Percentiles rank a stretch among this genome's conserved stretches.
These are phyloP conservation scores for Spialia ferax DNA, from an alignment of 2,888 invertebrate genomes.

Conservation along the genomic window DNA sequence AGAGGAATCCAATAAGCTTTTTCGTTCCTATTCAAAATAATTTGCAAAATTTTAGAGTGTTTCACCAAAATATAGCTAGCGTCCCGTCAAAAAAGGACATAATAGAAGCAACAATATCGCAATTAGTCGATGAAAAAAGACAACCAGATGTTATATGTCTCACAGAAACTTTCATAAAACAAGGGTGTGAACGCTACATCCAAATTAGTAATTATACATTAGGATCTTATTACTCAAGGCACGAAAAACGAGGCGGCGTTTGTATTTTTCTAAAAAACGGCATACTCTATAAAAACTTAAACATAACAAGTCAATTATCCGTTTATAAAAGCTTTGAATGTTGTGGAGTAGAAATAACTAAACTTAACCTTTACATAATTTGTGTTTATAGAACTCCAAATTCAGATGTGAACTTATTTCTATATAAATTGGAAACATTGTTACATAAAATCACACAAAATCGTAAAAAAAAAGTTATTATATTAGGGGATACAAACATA, in stretches of 20 bases:
- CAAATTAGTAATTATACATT: slow-evolving; percentile 30
- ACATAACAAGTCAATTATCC: no score
- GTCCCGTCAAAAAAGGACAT: not conserved
- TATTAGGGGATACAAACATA: slow-evolving; percentile 21
- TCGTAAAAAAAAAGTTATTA: not conserved
- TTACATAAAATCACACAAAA: not conserved
- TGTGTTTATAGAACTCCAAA: slow-evolving; percentile 13
- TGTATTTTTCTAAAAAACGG: slow-evolving; percentile 36
- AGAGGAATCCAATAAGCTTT: not conserved
- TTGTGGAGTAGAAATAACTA: slow-evolving; percentile 7
- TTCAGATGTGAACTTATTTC: not conserved
- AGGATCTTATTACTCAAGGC: slow-evolving; percentile 24
- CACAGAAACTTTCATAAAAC: slow-evolving; percentile 23
- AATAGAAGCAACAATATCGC: not conserved
- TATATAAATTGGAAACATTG: not conserved
- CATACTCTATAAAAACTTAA: not conserved
- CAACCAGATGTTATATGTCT: slow-evolving; percentile 9
- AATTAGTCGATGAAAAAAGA: not conserved
- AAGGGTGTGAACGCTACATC: slow-evolving; percentile 12
- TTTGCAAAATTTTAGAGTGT: not conserved
- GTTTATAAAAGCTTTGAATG: slow-evolving; percentile 10
- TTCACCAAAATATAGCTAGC: slow-evolving; percentile 23
- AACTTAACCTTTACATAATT: slow-evolving; percentile 6
- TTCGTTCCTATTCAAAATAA: not conserved
- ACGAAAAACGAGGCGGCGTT: slow-evolving; percentile 36